Conservation (phyloP, 2,888 invertebrate genomes). For the Harpalus rubripes region DNA sequence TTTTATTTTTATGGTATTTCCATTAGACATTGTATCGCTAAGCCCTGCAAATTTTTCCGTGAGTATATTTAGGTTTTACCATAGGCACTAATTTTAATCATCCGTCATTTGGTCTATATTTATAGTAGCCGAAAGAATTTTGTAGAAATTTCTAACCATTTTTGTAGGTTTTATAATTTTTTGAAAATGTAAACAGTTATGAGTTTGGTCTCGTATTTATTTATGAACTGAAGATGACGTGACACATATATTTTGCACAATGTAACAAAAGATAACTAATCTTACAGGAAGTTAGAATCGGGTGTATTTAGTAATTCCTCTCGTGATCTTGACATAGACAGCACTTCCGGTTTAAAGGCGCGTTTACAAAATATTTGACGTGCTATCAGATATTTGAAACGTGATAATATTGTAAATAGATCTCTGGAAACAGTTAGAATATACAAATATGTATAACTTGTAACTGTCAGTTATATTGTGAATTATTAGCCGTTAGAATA, state of each 20-base stretch:
- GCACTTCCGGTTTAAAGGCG: constrained; percentile 36
- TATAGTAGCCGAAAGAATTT: too few relatives aligned
- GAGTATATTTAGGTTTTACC: too few relatives aligned
- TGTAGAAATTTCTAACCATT: too few relatives aligned
- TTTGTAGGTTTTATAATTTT: too few relatives aligned
- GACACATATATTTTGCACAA: background rate
- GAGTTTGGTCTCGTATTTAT: too few relatives aligned
- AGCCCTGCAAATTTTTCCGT: too few relatives aligned
- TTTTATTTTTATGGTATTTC: too few relatives aligned
- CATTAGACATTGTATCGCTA: too few relatives aligned
- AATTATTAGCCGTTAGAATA: constrained; percentile 4
- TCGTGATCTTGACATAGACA: constrained; percentile 11
- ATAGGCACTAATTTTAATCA: too few relatives aligned
- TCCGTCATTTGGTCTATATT: too few relatives aligned
- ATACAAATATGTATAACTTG: background rate
- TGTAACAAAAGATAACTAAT: background rate
- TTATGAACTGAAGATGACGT: background rate
- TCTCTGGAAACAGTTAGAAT: constrained; percentile 48
- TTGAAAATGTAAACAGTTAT: too few relatives aligned
- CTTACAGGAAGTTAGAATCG: constrained; percentile 2
- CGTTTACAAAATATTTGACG: constrained; percentile 23
- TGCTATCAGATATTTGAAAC: constrained; percentile 35
- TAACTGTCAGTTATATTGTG: background rate
- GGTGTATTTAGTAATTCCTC: background rate
- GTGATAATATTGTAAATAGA: constrained; percentile 42